Evolutionary conservation across 2,888 invertebrate genomes (phyloP).

Genomic region (Pomacea canaliculata): DNA sequence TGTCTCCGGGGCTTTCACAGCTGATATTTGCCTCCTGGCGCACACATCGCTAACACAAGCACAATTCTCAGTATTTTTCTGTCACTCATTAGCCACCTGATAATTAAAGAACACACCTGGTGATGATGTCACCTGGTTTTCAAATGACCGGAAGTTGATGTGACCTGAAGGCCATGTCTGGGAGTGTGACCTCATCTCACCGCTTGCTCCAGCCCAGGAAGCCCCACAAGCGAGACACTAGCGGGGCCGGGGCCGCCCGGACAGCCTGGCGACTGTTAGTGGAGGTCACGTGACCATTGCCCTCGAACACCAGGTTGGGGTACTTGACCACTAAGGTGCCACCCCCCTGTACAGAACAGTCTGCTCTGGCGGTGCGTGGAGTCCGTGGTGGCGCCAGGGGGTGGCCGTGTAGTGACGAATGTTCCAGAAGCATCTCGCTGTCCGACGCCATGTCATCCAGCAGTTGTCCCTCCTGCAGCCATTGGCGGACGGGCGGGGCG

Average conservation of each 20-base stretch:
- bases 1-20: too few relatives aligned
- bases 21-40: too few relatives aligned
- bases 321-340: constrained; percentile 11
- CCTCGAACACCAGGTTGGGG: constrained; percentile 16
- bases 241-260: not conserved
- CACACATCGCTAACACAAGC: too few relatives aligned
- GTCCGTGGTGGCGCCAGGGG: not conserved
- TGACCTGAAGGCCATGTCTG: too few relatives aligned
- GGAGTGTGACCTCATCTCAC: not conserved
- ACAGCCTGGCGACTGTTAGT: not conserved
- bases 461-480: not conserved
- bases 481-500: not conserved
- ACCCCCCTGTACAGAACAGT: not conserved
- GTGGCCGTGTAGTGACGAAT: not conserved
- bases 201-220: constrained; percentile 17
- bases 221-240: constrained; percentile 18
- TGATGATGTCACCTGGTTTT: too few relatives aligned
- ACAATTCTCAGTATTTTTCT: too few relatives aligned
- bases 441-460: constrained; percentile 13
- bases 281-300: not conserved
- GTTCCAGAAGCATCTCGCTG: constrained; percentile 9
- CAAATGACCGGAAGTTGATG: too few relatives aligned
- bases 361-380: not conserved
- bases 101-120: too few relatives aligned
- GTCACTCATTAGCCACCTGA: too few relatives aligned